Conservation (phyloP, 2,797 vertebrate species). For the Phalloptychus januarius region DNA sequence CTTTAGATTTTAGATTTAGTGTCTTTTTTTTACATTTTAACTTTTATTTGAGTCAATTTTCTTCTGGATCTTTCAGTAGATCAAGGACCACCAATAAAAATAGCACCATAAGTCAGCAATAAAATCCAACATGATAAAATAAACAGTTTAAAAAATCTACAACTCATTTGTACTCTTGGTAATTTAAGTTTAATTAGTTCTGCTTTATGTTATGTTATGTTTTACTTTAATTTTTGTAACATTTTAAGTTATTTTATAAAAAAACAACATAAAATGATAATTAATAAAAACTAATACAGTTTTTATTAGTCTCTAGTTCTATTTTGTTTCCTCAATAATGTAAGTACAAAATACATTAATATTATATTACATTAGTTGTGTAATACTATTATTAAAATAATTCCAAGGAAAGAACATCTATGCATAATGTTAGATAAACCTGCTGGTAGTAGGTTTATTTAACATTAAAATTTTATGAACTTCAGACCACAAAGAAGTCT, state of each 20-base stretch:
- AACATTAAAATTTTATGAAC: neutral
- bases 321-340: neutral
- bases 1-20: neutral
- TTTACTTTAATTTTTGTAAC: neutral
- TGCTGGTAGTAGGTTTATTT: neutral
- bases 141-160: neutral
- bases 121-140: neutral
- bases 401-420: neutral
- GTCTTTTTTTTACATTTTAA: neutral
- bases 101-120: neutral
- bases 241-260: neutral
- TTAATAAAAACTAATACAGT: no score
- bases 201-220: neutral
- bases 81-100: neutral
- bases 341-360: neutral
- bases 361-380: neutral
- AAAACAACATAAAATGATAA: no score
- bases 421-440: neutral
- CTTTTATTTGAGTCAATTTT: neutral
- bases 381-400: neutral
- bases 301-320: neutral
- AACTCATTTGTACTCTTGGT: neutral
- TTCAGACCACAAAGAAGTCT: neutral
- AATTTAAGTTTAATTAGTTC: neutral
- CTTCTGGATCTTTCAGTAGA: neutral